These are phyloP conservation scores for crab-eating macaque (Macaca fascicularis) DNA, from an alignment of 2,113 vertebrate genomes.

Conservation along the genomic window DNA sequence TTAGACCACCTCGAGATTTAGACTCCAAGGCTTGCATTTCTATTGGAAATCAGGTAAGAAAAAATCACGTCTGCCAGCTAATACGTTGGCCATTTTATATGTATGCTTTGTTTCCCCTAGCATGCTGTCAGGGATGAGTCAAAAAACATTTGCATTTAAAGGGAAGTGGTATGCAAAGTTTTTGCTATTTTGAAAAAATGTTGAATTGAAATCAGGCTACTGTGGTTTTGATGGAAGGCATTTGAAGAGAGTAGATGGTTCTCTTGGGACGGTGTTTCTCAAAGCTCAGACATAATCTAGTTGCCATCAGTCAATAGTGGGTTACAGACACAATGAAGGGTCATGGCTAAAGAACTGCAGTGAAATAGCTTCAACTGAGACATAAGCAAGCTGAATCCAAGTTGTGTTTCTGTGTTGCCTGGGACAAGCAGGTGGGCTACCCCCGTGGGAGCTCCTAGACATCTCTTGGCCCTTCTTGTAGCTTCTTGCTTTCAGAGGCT, in stretches of 20 bases:
- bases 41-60: conserved; percentile 95
- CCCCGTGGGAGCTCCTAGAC: neutral
- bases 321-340: neutral
- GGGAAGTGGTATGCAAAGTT: neutral
- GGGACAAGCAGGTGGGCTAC: neutral
- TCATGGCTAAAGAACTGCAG: no score
- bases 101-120: neutral
- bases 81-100: neutral
- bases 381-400: neutral
- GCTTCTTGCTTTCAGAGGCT: neutral
- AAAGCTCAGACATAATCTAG: neutral
- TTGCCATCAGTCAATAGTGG: neutral
- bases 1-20: conserved; percentile 95
- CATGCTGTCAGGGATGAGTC: neutral
- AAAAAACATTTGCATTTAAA: neutral
- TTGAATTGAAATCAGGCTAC: neutral
- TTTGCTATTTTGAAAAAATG: neutral
- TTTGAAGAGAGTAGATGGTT: neutral
- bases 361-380: neutral
- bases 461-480: neutral
- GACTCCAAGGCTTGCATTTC: conserved; percentile 97
- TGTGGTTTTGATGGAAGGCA: neutral
- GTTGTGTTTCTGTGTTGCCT: neutral
- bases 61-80: neutral
- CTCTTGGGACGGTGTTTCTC: neutral